These are phyloP conservation scores for Gymnocephalus cernua DNA, from an alignment of 2,113 vertebrate genomes.

Conservation along the genomic window DNA sequence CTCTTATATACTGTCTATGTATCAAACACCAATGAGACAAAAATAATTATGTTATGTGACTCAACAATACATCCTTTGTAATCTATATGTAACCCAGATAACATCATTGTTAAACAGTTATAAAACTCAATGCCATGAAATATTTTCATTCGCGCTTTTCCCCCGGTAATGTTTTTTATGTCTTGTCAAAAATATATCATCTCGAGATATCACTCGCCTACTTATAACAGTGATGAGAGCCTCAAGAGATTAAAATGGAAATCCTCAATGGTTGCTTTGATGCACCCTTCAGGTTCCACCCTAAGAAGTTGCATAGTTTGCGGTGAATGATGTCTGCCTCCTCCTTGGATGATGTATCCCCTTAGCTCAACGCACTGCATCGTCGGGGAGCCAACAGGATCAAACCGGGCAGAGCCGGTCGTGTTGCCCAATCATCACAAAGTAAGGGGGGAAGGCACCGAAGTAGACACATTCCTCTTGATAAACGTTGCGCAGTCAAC, in stretches of 20 bases:
- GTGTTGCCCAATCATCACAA: slow-evolving; percentile 37
- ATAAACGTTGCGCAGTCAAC: not conserved
- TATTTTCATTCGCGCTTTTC: no score
- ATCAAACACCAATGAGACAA: not conserved
- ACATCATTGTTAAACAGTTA: not conserved
- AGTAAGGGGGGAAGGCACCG: slow-evolving; percentile 9
- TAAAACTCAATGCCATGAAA: not conserved
- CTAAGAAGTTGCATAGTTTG: not conserved
- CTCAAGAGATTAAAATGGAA: not conserved
- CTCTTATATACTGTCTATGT: no score
- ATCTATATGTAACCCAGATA: not conserved
- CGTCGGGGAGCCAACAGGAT: slow-evolving; percentile 47
- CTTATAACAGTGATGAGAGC: not conserved
- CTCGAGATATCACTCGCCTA: not conserved
- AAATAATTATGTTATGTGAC: not conserved
- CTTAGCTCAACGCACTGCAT: slow-evolving; percentile 6
- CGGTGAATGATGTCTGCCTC: not conserved
- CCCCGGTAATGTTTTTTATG: no score
- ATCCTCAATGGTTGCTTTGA: not conserved
- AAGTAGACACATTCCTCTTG: slow-evolving; percentile 8
- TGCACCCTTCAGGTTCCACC: not conserved
- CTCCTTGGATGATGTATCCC: not conserved
- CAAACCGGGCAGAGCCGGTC: slow-evolving; percentile 62
- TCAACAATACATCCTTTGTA: not conserved
- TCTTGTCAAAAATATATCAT: not conserved